Evolutionary conservation across 2,888 invertebrate species (phyloP), one percentile per base, ranked within the genome.

Genomic region (Apodemia hepburni): DNA sequence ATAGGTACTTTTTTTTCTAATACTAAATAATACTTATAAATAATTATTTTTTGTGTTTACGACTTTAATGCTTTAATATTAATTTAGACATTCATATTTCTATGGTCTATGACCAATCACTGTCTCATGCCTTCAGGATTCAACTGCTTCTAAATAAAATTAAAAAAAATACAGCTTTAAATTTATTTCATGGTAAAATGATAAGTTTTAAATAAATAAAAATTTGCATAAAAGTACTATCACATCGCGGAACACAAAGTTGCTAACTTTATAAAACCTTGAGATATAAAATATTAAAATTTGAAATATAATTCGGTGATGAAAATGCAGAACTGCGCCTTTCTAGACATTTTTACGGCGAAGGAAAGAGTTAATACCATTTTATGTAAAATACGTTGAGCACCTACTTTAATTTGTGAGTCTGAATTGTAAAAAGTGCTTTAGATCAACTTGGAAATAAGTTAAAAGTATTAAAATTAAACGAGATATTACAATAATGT

Each of bases 261-360:
- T 22, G 12, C 8, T 51, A 17, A 51, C 51, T 22, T 22, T 22
- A 22, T 51, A 51, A 51, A 51, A 22, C 51, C 22, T 51, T 51
- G 22, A 51, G 51, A 51, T 22, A 51, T 51, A 1, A 51, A 51
- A 51, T 61, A 61, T 54, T 61, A 51, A 54, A 61, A 61, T 38
- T 61, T 27, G 54, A 61, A 60, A 69, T 71, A 74, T 80, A 81
- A 79, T 78, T 82, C 80, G 76, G 69, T 65, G 75, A 78, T 79
- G 83, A 81, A 81, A 84, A 84, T 82, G 75, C 77, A 71, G 76
- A 68, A 65, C 70, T 78, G 80, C 81, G 75, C 73, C 73, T 76
- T 72, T 73, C 75, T 69, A 80, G 80, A 80, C 80, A 77, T 79
- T 84, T 86, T 85, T 85, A 86, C 81, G 79, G 75, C 79, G 42